Percentiles rank a stretch among this genome's conserved stretches.
phyloP scores from a whole-genome alignment of 2,888 invertebrate species.

The Nasonia oneida region DNA sequence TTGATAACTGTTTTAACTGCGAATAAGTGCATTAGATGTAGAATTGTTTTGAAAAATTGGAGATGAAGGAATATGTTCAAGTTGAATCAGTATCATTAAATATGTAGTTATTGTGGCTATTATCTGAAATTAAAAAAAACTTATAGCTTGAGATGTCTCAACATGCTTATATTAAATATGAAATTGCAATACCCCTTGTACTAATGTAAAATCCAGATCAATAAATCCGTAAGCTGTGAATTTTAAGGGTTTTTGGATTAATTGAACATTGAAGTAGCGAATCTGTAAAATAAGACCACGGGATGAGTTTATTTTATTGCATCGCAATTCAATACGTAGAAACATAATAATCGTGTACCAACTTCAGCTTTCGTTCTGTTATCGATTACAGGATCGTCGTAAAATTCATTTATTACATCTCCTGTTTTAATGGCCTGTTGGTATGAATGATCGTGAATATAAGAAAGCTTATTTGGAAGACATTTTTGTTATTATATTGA shows the following conservation, averaged over 20 bases:
- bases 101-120: conserved; percentile 71
- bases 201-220: conserved; percentile 66
- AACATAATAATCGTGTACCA: not conserved
- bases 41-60: not conserved
- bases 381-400: conserved; percentile 68
- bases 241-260: conserved; percentile 69
- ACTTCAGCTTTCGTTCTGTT: conserved; percentile 69
- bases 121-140: conserved; percentile 61
- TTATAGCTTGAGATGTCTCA: not conserved
- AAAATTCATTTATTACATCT: conserved; percentile 70
- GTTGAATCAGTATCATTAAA: conserved; percentile 72
- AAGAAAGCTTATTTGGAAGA: not conserved
- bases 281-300: conserved; percentile 64
- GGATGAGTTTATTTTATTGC: not conserved
- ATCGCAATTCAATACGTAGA: too few species aligned
- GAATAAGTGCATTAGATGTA: not conserved
- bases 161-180: not conserved
- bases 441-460: not conserved
- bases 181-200: conserved; percentile 66
- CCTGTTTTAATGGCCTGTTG: conserved; percentile 69
- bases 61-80: conserved; percentile 16
- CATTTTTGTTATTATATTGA: not conserved
- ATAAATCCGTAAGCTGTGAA: conserved; percentile 71
- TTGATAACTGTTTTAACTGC: not conserved
- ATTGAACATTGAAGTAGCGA: conserved; percentile 69